Percentiles rank a stretch among this genome's conserved stretches.
Evolutionary conservation across 2,113 vertebrate species (phyloP).

Genomic region (Osmerus eperlanus): DNA sequence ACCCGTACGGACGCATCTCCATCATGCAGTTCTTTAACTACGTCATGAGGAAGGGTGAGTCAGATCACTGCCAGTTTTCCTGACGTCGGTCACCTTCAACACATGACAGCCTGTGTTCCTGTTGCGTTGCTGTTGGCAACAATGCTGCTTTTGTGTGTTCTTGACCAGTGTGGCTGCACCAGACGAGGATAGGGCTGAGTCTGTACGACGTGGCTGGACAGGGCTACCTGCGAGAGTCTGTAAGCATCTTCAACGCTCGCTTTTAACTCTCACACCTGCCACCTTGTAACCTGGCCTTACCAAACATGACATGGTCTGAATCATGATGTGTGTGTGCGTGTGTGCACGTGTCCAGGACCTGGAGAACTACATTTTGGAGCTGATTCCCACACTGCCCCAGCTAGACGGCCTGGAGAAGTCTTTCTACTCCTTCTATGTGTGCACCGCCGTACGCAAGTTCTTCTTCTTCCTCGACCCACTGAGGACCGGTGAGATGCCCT

Average conservation of each 20-base stretch:
- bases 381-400: conserved; percentile 96
- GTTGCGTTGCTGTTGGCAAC: not conserved
- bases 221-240: conserved; percentile 95
- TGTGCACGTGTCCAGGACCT: conserved; percentile 78
- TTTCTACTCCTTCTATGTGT: conserved; percentile 98
- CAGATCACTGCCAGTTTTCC: not conserved
- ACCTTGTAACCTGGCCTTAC: too few species aligned
- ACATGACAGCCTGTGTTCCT: too few species aligned
- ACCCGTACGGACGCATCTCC: conserved; percentile 94
- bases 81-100: too few species aligned
- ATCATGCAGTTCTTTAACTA: conserved; percentile 99
- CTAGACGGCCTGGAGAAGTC: conserved; percentile 96
- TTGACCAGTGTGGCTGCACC: conserved; percentile 89
- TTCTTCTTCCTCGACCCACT: conserved; percentile 98
- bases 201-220: conserved; percentile 97
- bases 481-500: conserved; percentile 79
- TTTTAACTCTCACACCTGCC: too few species aligned
- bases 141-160: conserved; percentile 6
- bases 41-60: conserved; percentile 95
- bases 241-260: conserved; percentile 38
- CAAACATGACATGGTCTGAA: not conserved
- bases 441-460: conserved; percentile 96
- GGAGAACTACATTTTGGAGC: conserved; percentile 98
- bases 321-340: conserved; percentile 9
- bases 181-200: conserved; percentile 96